Evolutionary conservation across 1,140 invertebrate genomes (phyloP).

Genomic region (Listronotus bonariensis): DNA sequence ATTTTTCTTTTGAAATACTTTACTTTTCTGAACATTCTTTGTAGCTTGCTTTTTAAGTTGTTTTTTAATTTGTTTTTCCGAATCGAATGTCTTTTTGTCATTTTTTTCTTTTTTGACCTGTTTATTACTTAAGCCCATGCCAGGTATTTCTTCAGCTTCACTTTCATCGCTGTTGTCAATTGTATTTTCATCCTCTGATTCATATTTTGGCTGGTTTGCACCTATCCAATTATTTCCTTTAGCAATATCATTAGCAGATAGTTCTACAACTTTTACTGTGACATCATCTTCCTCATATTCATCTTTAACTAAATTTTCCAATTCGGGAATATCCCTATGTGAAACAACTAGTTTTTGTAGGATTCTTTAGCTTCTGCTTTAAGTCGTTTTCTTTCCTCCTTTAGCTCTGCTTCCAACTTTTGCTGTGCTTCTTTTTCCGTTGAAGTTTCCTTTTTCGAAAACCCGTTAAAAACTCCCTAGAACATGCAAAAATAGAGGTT

Average conservation of each 20-base stretch:
- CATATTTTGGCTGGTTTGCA: constrained; percentile 63
- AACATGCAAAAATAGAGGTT: constrained; percentile 24
- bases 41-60: constrained; percentile 69
- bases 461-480: constrained; percentile 72
- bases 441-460: constrained; percentile 78
- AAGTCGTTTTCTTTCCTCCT: constrained; percentile 74
- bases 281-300: constrained; percentile 75
- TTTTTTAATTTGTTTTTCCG: constrained; percentile 68
- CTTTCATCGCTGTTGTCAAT: constrained; percentile 51
- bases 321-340: constrained; percentile 66
- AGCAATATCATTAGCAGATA: constrained; percentile 68
- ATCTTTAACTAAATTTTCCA: constrained; percentile 68
- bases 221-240: constrained; percentile 72
- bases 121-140: constrained; percentile 59
- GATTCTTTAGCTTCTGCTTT: constrained; percentile 71
- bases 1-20: constrained; percentile 73
- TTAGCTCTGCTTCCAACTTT: constrained; percentile 68
- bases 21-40: constrained; percentile 72
- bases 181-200: constrained; percentile 54
- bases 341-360: constrained; percentile 69
- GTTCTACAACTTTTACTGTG: constrained; percentile 74
- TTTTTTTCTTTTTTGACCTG: constrained; percentile 34
- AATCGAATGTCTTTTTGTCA: constrained; percentile 56
- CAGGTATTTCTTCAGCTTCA: constrained; percentile 59
- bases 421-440: constrained; percentile 72